Conservation (phyloP, 2,797 vertebrate genomes). For the Fistularia tabacaria region DNA sequence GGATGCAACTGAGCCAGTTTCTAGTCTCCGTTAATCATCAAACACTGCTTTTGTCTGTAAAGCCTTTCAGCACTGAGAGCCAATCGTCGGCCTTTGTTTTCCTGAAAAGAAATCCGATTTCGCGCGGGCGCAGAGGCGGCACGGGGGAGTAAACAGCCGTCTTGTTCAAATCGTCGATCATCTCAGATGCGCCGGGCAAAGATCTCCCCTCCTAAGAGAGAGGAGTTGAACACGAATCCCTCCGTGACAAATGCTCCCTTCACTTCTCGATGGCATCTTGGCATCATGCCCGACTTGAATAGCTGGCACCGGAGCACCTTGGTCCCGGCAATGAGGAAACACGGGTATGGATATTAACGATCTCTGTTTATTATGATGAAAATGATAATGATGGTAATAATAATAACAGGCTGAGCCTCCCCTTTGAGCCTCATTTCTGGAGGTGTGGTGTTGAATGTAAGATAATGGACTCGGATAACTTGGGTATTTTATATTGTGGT, state of each 20-base stretch:
- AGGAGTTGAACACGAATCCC: constrained; percentile 35
- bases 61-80: constrained; percentile 27
- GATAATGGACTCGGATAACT: constrained; percentile 44
- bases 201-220: constrained; percentile 29
- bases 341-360: constrained; percentile 61
- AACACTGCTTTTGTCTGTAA: constrained; percentile 16
- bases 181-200: constrained; percentile 29
- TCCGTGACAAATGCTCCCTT: constrained; percentile 56
- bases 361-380: constrained; percentile 62
- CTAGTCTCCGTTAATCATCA: constrained; percentile 25
- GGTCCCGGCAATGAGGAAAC: constrained; percentile 50
- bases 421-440: constrained; percentile 46
- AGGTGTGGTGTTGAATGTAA: constrained; percentile 35
- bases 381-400: constrained; percentile 66
- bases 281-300: constrained; percentile 53
- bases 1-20: constrained; percentile 11
- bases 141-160: constrained; percentile 27
- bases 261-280: constrained; percentile 54
- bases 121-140: constrained; percentile 29
- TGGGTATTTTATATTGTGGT: constrained; percentile 32
- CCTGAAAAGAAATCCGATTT: constrained; percentile 44
- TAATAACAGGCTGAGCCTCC: constrained; percentile 54
- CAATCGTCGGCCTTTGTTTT: constrained; percentile 26
- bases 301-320: constrained; percentile 54
- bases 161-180: constrained; percentile 60